Evolutionary conservation across 2,888 invertebrate species (phyloP).

Genomic region (Lissonota sp.): DNA sequence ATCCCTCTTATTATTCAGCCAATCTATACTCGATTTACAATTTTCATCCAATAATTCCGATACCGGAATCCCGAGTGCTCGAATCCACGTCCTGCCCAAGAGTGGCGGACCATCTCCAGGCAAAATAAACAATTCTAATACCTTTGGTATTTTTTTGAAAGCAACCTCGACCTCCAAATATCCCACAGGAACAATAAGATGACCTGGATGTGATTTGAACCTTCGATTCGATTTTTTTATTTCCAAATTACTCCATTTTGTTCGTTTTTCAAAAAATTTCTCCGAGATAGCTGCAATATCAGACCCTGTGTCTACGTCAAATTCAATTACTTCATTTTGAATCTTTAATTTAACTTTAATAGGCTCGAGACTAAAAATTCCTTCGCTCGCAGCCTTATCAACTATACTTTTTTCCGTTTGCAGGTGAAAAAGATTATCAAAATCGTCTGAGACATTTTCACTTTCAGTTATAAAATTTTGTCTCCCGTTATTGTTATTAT

Average conservation of each 20-base stretch:
- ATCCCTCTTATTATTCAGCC: not conserved
- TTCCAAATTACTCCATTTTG: not conserved
- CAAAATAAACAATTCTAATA: constrained; percentile 16
- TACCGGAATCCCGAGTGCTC: not conserved
- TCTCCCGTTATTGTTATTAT: constrained; percentile 4
- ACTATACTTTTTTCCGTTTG: not conserved
- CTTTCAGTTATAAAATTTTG: constrained; percentile 25
- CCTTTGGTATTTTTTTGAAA: not conserved
- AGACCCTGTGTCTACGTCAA: not conserved
- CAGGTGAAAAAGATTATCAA: constrained; percentile 34
- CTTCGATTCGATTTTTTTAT: constrained; percentile 3
- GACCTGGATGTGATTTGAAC: constrained; percentile 31
- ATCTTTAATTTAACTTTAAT: not conserved
- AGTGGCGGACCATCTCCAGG: constrained; percentile 37
- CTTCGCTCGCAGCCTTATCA: not conserved
- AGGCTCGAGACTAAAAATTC: constrained; percentile 12
- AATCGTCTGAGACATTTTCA: constrained; percentile 6
- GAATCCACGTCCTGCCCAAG: constrained; percentile 27
- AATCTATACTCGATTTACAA: constrained; percentile 9
- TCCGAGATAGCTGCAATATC: constrained; percentile 32
- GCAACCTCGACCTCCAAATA: constrained; percentile 46
- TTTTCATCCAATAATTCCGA: not conserved
- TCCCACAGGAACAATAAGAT: constrained; percentile 20
- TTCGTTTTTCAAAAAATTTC: not conserved
- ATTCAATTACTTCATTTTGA: not conserved